Conservation (phyloP, 2,888 invertebrate species). For the Pseudococcus viburni region DNA sequence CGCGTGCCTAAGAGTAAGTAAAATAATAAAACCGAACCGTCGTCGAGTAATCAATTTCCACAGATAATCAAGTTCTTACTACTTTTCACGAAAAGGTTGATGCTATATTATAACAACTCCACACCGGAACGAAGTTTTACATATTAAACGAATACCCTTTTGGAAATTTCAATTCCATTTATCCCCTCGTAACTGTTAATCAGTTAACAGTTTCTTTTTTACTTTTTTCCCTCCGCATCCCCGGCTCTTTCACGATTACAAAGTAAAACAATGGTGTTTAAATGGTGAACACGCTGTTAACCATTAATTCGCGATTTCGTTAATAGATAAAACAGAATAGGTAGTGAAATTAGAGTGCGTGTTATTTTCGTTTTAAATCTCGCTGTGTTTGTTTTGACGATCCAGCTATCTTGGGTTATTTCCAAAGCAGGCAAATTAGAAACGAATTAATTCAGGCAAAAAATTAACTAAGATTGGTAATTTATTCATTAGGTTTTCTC, state of each 20-base stretch:
- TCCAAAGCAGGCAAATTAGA: not conserved
- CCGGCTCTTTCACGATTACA: not conserved
- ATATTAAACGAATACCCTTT: slow-evolving; percentile 56
- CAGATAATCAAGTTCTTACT: slow-evolving; percentile 62
- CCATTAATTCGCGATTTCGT: slow-evolving; percentile 16
- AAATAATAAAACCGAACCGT: slow-evolving; percentile 49
- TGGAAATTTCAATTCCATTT: slow-evolving; percentile 55
- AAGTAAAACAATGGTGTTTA: slow-evolving; percentile 48
- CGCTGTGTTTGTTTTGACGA: not conserved
- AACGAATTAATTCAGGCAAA: not conserved
- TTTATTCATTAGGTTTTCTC: not conserved
- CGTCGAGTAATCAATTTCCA: slow-evolving; percentile 64
- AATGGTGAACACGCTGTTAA: slow-evolving; percentile 32
- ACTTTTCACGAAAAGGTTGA: slow-evolving; percentile 63
- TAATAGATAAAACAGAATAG: not conserved
- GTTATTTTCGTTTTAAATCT: slow-evolving; percentile 24
- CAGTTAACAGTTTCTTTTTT: slow-evolving; percentile 50
- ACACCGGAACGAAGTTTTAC: slow-evolving; percentile 46
- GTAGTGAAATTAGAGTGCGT: slow-evolving; percentile 18
- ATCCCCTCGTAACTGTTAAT: slow-evolving; percentile 46
- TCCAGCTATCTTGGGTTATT: not conserved
- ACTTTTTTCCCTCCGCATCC: not conserved
- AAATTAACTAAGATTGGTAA: not conserved
- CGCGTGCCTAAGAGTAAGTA: slow-evolving; percentile 62
- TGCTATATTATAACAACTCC: slow-evolving; percentile 52